Base-by-base conservation (phyloP, 1,140 invertebrate species). In the Andrena cerasifolii region DNA sequence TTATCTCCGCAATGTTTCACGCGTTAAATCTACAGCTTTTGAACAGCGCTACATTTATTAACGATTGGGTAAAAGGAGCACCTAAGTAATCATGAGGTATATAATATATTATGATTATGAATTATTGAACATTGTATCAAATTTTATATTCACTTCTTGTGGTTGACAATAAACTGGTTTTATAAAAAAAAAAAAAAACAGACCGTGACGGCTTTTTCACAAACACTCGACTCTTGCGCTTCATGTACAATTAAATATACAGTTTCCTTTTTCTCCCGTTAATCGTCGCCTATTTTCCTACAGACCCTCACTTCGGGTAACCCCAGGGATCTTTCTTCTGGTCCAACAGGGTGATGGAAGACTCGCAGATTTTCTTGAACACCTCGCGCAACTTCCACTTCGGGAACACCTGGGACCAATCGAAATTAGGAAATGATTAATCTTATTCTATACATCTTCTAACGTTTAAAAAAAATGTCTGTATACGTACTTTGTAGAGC, bases 281-380 rank as follows among this genome's bases (percentile, higher is more conserved):
- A 45, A n/a, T 56, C 72, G 8, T 65, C 31, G 21, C 65, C 51
- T 45, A 79, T 70, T 77, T 51, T 72, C 18, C 56, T 33, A 56
- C 59, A 49, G 24, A n/a, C 58, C 51, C 82, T 88, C 45, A 93
- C 83, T 89, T 93, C 8, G 90, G 70, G 86, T 93, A 93, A 49
- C 95, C 96, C 94, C 95, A 96, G 36, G 96, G 95, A 93, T 96
- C 96, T 80, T 94, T 93, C 85, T 95, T 95, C 58, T 95, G 93
- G 85, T 97, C 95, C 81, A 98, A 94, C 47, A 98, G 86, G 58
- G 94, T 89, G 12, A 97, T 88, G 10, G 96, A 97, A 7, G 96
- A 96, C 86, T 97, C 96, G 31, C 95, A 94, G 16, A 98, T 94
- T 89, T 96, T 96, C n/a, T 94, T 93, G 45, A 98, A 93, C 36